Evolutionary conservation across 1,140 invertebrate genomes (phyloP), one percentile per base, ranked within the genome.

Genomic region (Drosophila bocki): DNA sequence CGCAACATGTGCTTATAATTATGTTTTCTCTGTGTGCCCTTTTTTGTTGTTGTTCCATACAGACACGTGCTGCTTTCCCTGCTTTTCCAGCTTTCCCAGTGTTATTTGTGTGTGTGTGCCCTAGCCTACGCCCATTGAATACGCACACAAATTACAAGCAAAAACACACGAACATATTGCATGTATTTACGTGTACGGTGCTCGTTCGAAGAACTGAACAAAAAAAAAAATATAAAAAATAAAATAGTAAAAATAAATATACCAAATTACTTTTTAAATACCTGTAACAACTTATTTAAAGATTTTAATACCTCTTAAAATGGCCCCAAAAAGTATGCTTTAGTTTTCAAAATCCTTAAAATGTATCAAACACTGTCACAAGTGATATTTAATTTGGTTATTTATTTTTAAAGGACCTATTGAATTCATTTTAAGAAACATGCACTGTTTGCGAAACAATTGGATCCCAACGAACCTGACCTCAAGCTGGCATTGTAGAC

Each of bases 1-100:
- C 45, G 83, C 82, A 86, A 86, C 82, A 86, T 86, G 83, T 86
- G 83, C 78, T 86, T 87, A 86, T 86, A 86, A 86, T 86, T 86
- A 88, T 88, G 82, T 82, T 85, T 86, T 82, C 78, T 81, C 74
- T 71, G 61, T 71, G 68, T 58, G 61, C 68, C 63, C 62, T 74
- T 78, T 80, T 79, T 67, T 76, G 54, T 77, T 77, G 42, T 70
- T 78, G 75, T 37, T 29, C 39, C 63, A 44, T 72, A 61, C 75
- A 51, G 48, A 57, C 72, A 70, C 56, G 48, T 72, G 51, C 48
- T 56, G n/a, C 19, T 47, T 26, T 41, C 37, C 37, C 29, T 48
- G 33, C 37, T 19, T 45, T 62, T 59, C 45, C 33, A 29, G 48
- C 17, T 7, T 13, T 53, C 37, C 37, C 29, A 44, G 61, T 47